Percentiles rank a stretch among this genome's conserved stretches.
phyloP scores from a whole-genome alignment of 2,113 vertebrate genomes.

The Zosterops hypoxanthus region DNA sequence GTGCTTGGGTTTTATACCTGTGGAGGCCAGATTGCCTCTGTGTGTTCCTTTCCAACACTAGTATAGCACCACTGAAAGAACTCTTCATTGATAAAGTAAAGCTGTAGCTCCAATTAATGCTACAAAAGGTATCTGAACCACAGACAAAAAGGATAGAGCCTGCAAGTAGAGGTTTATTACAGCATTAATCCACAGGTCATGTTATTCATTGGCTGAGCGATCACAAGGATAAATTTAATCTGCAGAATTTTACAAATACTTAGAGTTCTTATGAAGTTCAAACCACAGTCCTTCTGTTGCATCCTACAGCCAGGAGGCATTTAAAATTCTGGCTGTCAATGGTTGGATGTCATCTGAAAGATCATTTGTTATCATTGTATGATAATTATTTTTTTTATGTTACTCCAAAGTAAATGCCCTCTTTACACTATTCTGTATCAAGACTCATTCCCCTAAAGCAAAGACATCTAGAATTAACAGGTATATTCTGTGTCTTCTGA shows the following conservation, averaged over 20 bases:
- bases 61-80: not conserved
- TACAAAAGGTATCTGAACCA: not conserved
- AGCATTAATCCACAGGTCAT: not conserved
- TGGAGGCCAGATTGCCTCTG: not conserved
- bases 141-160: not conserved
- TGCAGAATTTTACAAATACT: slow-evolving; percentile 36
- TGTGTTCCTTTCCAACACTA: not conserved
- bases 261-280: slow-evolving; percentile 13
- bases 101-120: not conserved
- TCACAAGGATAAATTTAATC: slow-evolving; percentile 24
- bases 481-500: not conserved
- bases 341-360: not conserved
- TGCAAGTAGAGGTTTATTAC: not conserved
- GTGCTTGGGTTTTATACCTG: not conserved
- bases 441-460: not conserved
- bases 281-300: not conserved
- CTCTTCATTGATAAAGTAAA: not conserved
- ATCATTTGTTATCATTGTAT: not conserved
- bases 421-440: not conserved
- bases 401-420: not conserved
- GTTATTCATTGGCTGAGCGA: not conserved
- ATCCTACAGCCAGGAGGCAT: not conserved
- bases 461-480: not conserved
- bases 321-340: not conserved
- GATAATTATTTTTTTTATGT: not conserved